Evolutionary conservation across 2,888 invertebrate genomes (phyloP).

Genomic region (Brassicogethes aeneus): DNA sequence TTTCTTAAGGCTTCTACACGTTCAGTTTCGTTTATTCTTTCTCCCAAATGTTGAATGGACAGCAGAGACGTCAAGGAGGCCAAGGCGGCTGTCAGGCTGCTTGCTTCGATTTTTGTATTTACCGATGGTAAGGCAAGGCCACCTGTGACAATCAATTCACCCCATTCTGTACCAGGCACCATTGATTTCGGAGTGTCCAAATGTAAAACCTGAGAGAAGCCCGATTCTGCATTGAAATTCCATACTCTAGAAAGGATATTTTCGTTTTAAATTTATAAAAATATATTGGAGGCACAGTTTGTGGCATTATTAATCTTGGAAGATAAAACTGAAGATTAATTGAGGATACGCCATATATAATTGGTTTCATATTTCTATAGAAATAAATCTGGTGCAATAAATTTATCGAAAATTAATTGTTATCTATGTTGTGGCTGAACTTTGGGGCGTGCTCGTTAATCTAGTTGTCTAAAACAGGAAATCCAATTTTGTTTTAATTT

Average conservation of each 20-base stretch:
- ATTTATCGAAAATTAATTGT: not conserved
- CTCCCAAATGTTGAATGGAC: constrained; percentile 43
- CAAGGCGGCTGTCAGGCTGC: constrained; percentile 44
- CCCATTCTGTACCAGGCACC: constrained; percentile 56
- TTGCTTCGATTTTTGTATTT: constrained; percentile 24
- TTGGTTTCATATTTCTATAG: constrained; percentile 18
- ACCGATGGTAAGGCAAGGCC: constrained; percentile 49
- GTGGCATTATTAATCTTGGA: constrained; percentile 20
- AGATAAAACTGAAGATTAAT: not conserved
- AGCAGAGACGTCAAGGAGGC: constrained; percentile 51
- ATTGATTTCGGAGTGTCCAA: constrained; percentile 55
- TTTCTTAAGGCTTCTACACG: constrained; percentile 45
- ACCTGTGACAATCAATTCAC: constrained; percentile 51
- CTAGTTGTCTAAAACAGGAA: constrained; percentile 5
- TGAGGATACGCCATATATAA: constrained; percentile 13
- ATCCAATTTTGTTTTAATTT: constrained; percentile 11
- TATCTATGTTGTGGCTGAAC: not conserved
- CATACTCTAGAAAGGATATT: constrained; percentile 45
- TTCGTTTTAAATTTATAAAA: not conserved
- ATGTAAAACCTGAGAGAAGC: constrained; percentile 59
- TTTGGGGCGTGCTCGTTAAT: constrained; percentile 2
- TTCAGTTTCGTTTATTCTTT: constrained; percentile 43
- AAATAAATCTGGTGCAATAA: constrained; percentile 9
- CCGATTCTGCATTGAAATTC: constrained; percentile 63
- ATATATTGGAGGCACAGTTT: constrained; percentile 8